Base-by-base conservation (phyloP, 2,113 vertebrate species). In the Cairina moschata region DNA sequence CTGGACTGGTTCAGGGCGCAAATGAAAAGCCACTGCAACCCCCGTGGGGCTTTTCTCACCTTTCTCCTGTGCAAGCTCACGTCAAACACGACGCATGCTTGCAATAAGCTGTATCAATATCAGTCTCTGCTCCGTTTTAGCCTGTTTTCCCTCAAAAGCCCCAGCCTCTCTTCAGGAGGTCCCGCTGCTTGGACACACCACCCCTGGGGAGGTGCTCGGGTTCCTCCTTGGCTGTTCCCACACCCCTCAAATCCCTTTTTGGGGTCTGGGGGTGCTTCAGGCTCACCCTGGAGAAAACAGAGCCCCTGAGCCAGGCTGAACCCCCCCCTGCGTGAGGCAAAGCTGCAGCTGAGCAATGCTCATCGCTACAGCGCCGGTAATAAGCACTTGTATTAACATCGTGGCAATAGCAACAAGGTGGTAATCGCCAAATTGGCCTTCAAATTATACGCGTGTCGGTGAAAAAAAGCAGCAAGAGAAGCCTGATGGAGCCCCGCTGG, bases 341-440 rank as follows among this genome's bases (percentile, higher is more conserved):
- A 31, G 36, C 42, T 3, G 6, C 4, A 59, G 50, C 76, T 62
- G 7, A 52, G 52, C 26, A 72, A 6, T 2, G 48, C 2, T 9
- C 59, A 13, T 42, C 31, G 2, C 74, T 54, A 34, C 48, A 73
- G 22, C 0, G 23, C 21, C 5, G 6, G 5, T 3, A 71, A 87
- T 20, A 54, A 83, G 20, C 80, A 48, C 1, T 7, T 13, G 6
- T 40, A 88, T 69, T 32, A 78, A 25, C 40, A 68, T 40, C 80
- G 26, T 4, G 62, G 65, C 42, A 74, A 23, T 5, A 69, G 60
- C 5, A 46, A 56, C 0, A 56, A 59, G 1, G 29, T 9, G 68
- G 55, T 44, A 86, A 87, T 8, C 72, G 69, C 63, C 93, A 92
- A 79, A 88, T 58, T 42, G 93, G 69, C 72, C 73, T 93, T 48